Evolutionary conservation across 2,113 vertebrate genomes (phyloP), one percentile per base, ranked within the genome.

Genomic region (Anser brachyrhynchus): DNA sequence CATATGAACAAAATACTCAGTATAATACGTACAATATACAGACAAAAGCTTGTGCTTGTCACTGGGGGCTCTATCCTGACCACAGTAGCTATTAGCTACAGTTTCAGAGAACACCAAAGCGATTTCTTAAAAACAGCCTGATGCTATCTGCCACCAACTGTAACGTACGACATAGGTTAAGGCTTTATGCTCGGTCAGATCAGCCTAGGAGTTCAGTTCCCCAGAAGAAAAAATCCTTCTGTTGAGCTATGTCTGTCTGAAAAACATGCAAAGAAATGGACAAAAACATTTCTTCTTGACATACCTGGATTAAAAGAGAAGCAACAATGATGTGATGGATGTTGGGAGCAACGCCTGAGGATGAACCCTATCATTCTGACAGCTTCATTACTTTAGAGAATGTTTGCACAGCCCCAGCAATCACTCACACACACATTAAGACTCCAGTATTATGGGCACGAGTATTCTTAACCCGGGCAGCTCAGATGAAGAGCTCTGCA

Each of bases 1-100:
- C 1, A n/a, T 17, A 73, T 0, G 0, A n/a, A 44, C 19, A 23
- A 89, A 78, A 1, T 3, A 13, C 26, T 41, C 31, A 51, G 22
- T 33, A 70, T 19, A 51, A 52, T 21, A 77, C 6, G 8, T 85
- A 70, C 12, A 51, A 26, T 3, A 26, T 39, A 39, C 39, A 39
- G 39, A 39, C 39, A 39, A 10, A 94, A 91, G 26, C 8, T 91
- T 67, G 41, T 49, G 35, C 46, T 75, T 75, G 10, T 71, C 67
- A 35, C 35, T 52, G 54, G 44, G 26, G 44, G 44, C 67, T 80
- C 61, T 55, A 39, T 35, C 25, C 29, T 35, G 67, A 74, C 39
- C 46, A 55, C 37, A 69, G 39, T 9, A 80, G 11, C 59, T 85
- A 67, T 54, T 17, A 79, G 33, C 28, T 46, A 29, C 59, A 46